phyloP scores from a whole-genome alignment of 1,140 invertebrate species.

The Drosophila baimaii region DNA sequence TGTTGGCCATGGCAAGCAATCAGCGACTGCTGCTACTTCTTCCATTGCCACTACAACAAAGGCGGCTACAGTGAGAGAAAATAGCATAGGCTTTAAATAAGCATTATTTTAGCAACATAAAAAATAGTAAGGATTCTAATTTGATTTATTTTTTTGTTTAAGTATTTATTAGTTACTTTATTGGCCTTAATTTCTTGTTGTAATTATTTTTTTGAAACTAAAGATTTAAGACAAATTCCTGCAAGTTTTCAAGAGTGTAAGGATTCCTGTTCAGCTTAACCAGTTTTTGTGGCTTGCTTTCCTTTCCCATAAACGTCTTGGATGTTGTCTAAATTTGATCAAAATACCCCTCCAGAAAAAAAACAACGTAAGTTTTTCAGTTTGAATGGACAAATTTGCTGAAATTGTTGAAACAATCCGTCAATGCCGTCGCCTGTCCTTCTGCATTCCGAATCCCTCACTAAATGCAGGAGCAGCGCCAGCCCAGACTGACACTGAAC shows the following conservation, averaged over 20 bases:
- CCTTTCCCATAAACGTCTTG: not conserved
- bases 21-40: conserved; percentile 23
- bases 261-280: not conserved
- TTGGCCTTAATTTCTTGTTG: too few species aligned
- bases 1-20: conserved; percentile 33
- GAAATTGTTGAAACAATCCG: conserved; percentile 52
- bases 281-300: conserved; percentile 33
- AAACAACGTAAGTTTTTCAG: conserved; percentile 45
- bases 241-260: not conserved
- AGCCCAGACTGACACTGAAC: conserved; percentile 15
- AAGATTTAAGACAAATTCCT: not conserved
- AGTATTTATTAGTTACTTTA: too few species aligned
- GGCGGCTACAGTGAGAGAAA: conserved; percentile 2
- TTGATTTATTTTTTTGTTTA: too few species aligned
- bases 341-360: conserved; percentile 17
- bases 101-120: not conserved
- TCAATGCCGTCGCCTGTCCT: conserved; percentile 48
- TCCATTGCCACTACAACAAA: conserved; percentile 4
- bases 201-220: not conserved
- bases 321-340: conserved; percentile 53
- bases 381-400: conserved; percentile 49
- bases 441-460: conserved; percentile 21
- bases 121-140: too few species aligned
- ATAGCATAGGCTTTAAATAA: not conserved
- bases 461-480: conserved; percentile 11